These are phyloP conservation scores for Leptodactylus fuscus DNA, from an alignment of 2,113 vertebrate genomes.

Conservation along the genomic window DNA sequence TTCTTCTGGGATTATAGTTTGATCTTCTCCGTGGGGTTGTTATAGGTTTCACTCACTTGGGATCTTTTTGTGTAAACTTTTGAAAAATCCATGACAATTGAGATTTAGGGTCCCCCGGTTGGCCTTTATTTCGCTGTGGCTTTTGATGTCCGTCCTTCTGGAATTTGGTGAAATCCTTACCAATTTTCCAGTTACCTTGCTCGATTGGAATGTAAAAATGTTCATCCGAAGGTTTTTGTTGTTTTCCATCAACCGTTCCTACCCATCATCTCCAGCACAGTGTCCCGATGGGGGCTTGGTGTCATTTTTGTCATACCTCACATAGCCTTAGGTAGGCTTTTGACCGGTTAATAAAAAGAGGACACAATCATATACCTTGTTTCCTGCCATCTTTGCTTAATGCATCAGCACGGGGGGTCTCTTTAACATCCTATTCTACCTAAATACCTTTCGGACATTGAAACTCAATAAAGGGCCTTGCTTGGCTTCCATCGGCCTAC, in stretches of 20 bases:
- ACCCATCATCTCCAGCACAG: slow-evolving; percentile 75
- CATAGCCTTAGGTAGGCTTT: slow-evolving; percentile 83
- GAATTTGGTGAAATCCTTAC: slow-evolving; percentile 81
- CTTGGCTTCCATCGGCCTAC: slow-evolving; percentile 91
- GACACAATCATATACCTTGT: slow-evolving; percentile 80
- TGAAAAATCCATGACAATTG: slow-evolving; percentile 85
- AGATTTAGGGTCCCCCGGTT: slow-evolving; percentile 85
- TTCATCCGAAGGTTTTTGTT: slow-evolving; percentile 86
- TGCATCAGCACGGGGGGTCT: slow-evolving; percentile 76
- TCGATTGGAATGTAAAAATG: slow-evolving; percentile 85
- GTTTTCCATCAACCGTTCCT: slow-evolving; percentile 74
- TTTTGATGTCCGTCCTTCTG: slow-evolving; percentile 86
- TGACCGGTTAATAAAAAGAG: slow-evolving; percentile 79
- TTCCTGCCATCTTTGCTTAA: slow-evolving; percentile 82
- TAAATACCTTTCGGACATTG: slow-evolving; percentile 92
- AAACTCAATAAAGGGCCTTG: slow-evolving; percentile 85
- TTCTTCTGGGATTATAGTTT: slow-evolving; percentile 81
- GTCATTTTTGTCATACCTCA: slow-evolving; percentile 76
- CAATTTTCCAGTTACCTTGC: slow-evolving; percentile 81
- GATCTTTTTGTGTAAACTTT: slow-evolving; percentile 85
- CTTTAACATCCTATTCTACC: slow-evolving; percentile 82
- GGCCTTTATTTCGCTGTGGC: slow-evolving; percentile 81
- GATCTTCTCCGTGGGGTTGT: slow-evolving; percentile 79
- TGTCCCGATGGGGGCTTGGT: slow-evolving; percentile 70
- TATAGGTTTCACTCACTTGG: slow-evolving; percentile 77